Percentiles rank a stretch among this genome's conserved stretches.
Conservation (phyloP, 1,140 invertebrate genomes). For the Bombus huntii region DNA sequence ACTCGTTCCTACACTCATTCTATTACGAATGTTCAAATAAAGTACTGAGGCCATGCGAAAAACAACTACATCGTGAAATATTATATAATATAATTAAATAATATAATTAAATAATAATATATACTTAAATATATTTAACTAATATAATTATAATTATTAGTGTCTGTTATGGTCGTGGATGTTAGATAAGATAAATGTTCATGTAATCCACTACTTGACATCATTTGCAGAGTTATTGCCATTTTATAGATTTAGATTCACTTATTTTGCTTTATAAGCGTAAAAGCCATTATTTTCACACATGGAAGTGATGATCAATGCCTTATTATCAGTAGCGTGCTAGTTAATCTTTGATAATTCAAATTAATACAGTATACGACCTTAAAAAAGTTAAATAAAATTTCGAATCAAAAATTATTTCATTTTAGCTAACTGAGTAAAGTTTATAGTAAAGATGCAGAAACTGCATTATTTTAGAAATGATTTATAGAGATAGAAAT, state of each 20-base stretch:
- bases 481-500: too few relatives aligned
- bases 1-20: neutral
- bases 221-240: neutral
- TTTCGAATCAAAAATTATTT: too few relatives aligned
- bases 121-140: too few relatives aligned
- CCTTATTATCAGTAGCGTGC: too few relatives aligned
- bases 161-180: neutral
- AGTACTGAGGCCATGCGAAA: neutral
- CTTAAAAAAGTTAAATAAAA: too few relatives aligned
- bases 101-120: too few relatives aligned
- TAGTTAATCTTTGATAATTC: too few relatives aligned
- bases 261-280: neutral
- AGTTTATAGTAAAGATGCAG: too few relatives aligned
- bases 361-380: too few relatives aligned
- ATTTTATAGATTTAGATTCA: neutral
- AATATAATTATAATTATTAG: neutral
- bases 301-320: neutral
- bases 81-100: too few relatives aligned
- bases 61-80: neutral
- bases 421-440: too few relatives aligned
- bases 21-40: slow-evolving; percentile 24
- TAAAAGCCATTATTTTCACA: neutral
- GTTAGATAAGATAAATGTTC: neutral
- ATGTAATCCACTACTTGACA: neutral
- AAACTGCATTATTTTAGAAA: too few relatives aligned